A percentile compares a stretch with the other conserved stretches of the same genome.
Conservation (phyloP, 2,888 invertebrate species). For the Lasioglossum marginatum region DNA sequence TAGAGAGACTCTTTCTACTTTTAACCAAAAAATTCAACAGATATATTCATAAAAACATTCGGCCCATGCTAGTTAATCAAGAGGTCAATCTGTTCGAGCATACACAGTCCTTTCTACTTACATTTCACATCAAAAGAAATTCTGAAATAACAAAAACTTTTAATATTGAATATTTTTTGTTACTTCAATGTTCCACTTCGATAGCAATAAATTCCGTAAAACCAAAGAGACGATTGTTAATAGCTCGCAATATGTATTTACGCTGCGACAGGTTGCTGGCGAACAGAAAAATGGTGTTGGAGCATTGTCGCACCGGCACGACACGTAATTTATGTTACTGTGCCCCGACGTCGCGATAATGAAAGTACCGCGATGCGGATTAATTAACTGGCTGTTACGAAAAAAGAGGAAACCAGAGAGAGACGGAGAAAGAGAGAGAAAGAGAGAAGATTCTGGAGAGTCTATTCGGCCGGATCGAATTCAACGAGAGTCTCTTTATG, state of each 20-base stretch:
- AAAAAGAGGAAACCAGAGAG: slow-evolving; percentile 4
- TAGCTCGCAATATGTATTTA: neutral
- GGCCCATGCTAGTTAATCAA: neutral
- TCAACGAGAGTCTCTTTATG: slow-evolving; percentile 31
- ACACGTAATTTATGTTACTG: slow-evolving; percentile 70
- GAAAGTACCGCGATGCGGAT: slow-evolving; percentile 69
- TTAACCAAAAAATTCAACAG: neutral
- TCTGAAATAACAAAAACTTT: neutral
- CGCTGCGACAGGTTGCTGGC: slow-evolving; percentile 19
- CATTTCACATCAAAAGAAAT: neutral
- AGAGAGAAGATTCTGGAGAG: slow-evolving; percentile 50
- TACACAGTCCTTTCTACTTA: neutral
- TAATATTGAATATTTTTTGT: neutral
- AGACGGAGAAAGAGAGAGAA: neutral
- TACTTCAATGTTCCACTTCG: neutral
- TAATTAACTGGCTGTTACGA: slow-evolving; percentile 67
- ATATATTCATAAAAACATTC: neutral
- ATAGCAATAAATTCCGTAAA: neutral
- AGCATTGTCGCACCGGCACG: slow-evolving; percentile 61
- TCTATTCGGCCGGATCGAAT: slow-evolving; percentile 59
- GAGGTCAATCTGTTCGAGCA: neutral
- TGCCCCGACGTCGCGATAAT: slow-evolving; percentile 69
- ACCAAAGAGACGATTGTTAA: slow-evolving; percentile 16
- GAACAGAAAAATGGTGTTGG: slow-evolving; percentile 58
- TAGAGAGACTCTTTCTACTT: neutral